Evolutionary conservation across 2,797 vertebrate species (phyloP), one percentile per base, ranked within the genome.

Genomic region (Enteromius trimaculatus): DNA sequence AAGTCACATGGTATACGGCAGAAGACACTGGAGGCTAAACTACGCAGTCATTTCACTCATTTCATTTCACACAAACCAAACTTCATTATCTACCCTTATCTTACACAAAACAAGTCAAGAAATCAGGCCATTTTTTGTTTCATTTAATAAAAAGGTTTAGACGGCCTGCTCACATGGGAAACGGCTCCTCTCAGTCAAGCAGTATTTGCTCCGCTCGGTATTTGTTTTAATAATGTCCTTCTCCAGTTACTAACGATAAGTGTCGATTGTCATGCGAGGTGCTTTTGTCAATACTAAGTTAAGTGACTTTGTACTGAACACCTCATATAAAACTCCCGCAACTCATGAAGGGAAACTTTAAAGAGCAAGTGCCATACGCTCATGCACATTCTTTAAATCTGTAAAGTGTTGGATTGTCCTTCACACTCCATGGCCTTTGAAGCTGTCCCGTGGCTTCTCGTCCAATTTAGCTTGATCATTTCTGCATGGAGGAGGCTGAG

Each of bases 71-170:
- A 66, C 39, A 58, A 34, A 66, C 39, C 44, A 71, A 75, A 39
- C 29, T 9, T 65, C 6, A 65, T 81, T 65, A 65, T 81, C 44
- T 9, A 34, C 80, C 34, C 16, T 75, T 74, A 75, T 81, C 80
- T 51, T 74, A 39, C 9, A 26, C 37, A 81, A 55, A 55, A 55
- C 23, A 1, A 19, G 29, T 0, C 3, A 51, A 31, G 21, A 7
- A 55, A 65, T 23, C 11, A n/a, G 66, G n/a, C 13, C 1, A 7
- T 42, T 69, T 64, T 37, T 51, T 21, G 13, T 37, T 75, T 60
- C 0, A 42, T 60, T 53, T 26, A 69, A 70, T 21, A 10, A 55
- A 80, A 70, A 58, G 14, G 9, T 80, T 69, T 14, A 70, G 34
- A 58, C 14, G 6, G 49, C 2, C 51, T 29, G 19, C 17, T 76